Percentiles rank a stretch among this genome's conserved stretches.
Evolutionary conservation across 2,113 vertebrate species (phyloP).

Genomic region (Barbus barbus): DNA sequence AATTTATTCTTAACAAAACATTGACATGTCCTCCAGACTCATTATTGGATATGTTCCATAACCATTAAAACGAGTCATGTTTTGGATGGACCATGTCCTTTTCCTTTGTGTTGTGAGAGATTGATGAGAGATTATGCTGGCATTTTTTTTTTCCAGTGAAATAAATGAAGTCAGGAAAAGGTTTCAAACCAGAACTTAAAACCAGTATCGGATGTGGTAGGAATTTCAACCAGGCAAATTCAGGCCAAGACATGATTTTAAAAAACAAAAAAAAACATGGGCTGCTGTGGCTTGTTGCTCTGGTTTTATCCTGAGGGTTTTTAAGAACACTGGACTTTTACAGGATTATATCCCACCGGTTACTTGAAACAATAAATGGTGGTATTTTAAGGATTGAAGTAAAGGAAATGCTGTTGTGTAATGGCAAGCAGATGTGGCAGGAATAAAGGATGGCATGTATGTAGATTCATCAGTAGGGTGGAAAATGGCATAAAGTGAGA

Average conservation of each 20-base stretch:
- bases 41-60: conserved; percentile 38
- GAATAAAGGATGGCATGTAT: neutral
- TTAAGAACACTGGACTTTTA: conserved; percentile 23
- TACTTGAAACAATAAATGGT: conserved; percentile 34
- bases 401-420: conserved; percentile 36
- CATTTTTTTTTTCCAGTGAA: neutral
- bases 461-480: too few species aligned
- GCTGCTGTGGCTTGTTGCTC: neutral
- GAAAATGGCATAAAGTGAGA: too few species aligned
- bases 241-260: neutral
- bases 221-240: conserved; percentile 3
- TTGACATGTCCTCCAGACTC: neutral
- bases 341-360: neutral
- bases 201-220: neutral
- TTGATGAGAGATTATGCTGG: conserved; percentile 62
- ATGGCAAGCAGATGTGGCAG: conserved; percentile 8
- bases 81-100: conserved; percentile 60
- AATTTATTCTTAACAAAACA: conserved; percentile 9
- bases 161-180: neutral
- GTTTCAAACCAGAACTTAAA: neutral
- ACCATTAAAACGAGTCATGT: conserved; percentile 40
- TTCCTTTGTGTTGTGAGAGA: conserved; percentile 54
- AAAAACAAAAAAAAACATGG: too few species aligned
- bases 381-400: conserved; percentile 13
- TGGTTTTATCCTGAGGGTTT: neutral